Evolutionary conservation across 2,113 vertebrate genomes (phyloP), one percentile per base, ranked within the genome.

Genomic region (Lanius collurio): DNA sequence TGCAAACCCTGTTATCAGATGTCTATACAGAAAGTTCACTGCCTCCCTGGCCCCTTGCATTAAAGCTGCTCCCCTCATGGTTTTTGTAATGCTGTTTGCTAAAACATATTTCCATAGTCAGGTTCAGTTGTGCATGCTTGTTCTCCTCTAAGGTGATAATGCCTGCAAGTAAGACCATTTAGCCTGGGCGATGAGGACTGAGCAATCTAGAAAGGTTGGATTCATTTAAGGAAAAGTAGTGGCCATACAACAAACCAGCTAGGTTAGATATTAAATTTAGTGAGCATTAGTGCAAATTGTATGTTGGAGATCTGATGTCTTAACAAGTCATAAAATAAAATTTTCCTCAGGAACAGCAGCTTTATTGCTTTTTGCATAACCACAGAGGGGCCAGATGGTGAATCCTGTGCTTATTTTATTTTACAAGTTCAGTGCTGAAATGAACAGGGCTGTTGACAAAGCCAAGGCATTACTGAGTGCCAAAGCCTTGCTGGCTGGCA

Each of bases 231-330:
- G 27, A 44, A 59, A 73, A 33, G 20, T 50, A 30, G 35, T 63
- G 31, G 15, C 6, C 62, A 37, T 44, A 26, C 7, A 76, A 49
- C 17, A 37, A 83, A 26, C 11, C 37, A 85, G 23, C 22, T 69
- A 82, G 39, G 35, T 84, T 89, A 82, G 94, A 73, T 89, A 91
- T 83, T 88, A 71, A 79, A 79, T 87, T 91, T 91, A 90, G 88
- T 74, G 16, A 73, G 18, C 10, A 8, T 73, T 83, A 50, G 31
- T 41, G 75, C 75, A 94, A 93, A 80, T 31, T n/a, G 20, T 28
- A 79, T 90, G 46, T 79, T 92, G 4, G 16, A 91, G 57, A 53
- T 90, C 41, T 83, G 47, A 93, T 87, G 9, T 59, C 50, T 92
- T 93, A 94, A 44, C 82, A 83, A 85, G 57, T 63, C 63, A 62